A percentile compares a stretch with the other conserved stretches of the same genome.
phyloP scores from a whole-genome alignment of 2,113 vertebrate species.

The Ochotona princeps region DNA sequence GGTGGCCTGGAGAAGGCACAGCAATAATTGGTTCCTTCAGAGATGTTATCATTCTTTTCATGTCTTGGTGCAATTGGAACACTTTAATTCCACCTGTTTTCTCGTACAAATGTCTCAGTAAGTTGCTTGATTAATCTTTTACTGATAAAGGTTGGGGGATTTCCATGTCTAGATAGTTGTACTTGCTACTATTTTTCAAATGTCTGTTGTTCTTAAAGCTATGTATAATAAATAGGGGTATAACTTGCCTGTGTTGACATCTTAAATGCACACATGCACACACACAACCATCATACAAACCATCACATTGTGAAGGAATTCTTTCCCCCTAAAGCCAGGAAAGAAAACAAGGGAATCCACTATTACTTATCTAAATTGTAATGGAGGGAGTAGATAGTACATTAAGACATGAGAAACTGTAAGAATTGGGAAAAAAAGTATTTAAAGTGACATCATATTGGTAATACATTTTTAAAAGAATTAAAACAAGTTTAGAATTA shows the following conservation, averaged over 20 bases:
- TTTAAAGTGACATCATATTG: not conserved
- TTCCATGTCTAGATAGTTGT: not conserved
- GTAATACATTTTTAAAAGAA: not conserved
- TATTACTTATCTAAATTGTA: not conserved
- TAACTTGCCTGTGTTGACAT: not conserved
- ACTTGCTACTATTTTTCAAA: not conserved
- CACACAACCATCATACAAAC: not conserved
- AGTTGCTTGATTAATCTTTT: not conserved
- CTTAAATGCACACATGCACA: not conserved
- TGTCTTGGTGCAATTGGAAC: not conserved
- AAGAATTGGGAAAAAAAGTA: not conserved
- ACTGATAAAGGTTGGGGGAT: not conserved
- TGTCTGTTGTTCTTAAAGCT: conserved; percentile 10
- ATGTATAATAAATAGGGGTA: not conserved
- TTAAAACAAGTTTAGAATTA: not conserved
- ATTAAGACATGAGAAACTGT: not conserved
- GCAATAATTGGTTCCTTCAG: not conserved
- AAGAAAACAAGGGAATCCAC: not conserved
- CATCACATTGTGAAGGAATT: not conserved
- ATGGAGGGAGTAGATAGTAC: not conserved
- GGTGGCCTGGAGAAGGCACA: not conserved
- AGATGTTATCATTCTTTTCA: not conserved
- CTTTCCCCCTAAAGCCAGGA: not conserved
- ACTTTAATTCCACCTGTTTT: not conserved
- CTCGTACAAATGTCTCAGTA: not conserved